Conservation (phyloP, 2,888 invertebrate genomes). For the Gymnocheta viridis region DNA sequence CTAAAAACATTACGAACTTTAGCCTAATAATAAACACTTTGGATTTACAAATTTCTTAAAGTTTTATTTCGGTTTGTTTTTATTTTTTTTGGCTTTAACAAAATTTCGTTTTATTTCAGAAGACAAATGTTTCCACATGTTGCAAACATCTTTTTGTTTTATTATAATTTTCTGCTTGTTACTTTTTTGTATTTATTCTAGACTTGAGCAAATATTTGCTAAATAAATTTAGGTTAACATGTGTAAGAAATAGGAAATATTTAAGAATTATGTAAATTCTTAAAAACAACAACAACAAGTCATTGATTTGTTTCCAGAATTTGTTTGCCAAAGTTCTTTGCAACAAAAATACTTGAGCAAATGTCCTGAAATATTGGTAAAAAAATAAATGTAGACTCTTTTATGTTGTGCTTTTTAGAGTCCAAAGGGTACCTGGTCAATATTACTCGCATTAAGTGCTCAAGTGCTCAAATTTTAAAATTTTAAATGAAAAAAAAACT, state of each 20-base stretch:
- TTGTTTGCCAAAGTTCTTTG: not conserved
- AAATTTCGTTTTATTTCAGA: slow-evolving; percentile 21
- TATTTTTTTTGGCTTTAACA: not conserved
- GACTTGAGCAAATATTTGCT: slow-evolving; percentile 55
- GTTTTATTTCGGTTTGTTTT: slow-evolving; percentile 29
- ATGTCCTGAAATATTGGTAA: too few relatives aligned
- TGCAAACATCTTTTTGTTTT: slow-evolving; percentile 53
- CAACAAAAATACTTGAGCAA: too few relatives aligned
- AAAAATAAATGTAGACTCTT: too few relatives aligned
- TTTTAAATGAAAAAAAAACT: too few relatives aligned
- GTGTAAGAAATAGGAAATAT: slow-evolving; percentile 41
- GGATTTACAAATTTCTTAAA: slow-evolving; percentile 32
- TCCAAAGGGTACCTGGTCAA: too few relatives aligned
- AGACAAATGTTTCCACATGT: slow-evolving; percentile 65
- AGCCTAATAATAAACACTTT: too few relatives aligned
- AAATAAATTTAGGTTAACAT: slow-evolving; percentile 50
- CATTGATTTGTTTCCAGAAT: not conserved
- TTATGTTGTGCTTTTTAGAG: too few relatives aligned
- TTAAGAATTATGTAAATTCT: not conserved
- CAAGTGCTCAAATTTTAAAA: too few relatives aligned
- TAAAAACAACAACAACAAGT: not conserved
- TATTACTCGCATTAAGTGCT: too few relatives aligned
- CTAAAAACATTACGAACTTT: too few relatives aligned
- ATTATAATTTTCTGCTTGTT: not conserved
- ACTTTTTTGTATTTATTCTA: slow-evolving; percentile 49